phyloP scores from a whole-genome alignment of 2,797 vertebrate genomes.

The Schizothorax lantsangensis region DNA sequence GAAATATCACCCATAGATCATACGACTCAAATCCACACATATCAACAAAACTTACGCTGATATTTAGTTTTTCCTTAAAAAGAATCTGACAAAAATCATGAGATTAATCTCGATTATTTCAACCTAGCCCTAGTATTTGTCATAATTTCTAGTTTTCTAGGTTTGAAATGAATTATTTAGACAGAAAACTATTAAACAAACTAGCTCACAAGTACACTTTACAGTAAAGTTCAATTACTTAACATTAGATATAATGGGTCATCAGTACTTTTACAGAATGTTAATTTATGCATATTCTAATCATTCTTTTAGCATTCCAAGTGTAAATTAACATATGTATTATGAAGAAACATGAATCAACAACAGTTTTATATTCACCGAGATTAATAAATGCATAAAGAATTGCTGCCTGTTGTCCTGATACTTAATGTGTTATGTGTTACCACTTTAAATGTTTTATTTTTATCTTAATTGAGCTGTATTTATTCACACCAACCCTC shows the following conservation, averaged over 20 bases:
- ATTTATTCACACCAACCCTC: slow-evolving; percentile 22
- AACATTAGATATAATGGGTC: neutral
- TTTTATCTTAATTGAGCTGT: slow-evolving; percentile 7
- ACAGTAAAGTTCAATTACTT: neutral
- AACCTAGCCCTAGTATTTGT: neutral
- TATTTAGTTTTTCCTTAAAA: neutral
- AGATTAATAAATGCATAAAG: neutral
- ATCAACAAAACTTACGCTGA: neutral
- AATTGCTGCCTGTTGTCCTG: neutral
- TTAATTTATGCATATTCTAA: neutral
- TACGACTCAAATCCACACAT: neutral
- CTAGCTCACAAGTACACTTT: neutral
- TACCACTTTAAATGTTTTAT: neutral
- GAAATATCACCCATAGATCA: neutral
- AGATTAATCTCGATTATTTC: neutral
- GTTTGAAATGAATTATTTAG: neutral
- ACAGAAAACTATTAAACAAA: neutral
- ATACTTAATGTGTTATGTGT: neutral
- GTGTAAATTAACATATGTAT: neutral
- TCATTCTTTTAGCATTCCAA: neutral
- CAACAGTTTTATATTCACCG: neutral
- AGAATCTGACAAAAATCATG: neutral
- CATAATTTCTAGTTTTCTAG: neutral
- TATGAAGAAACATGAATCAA: neutral
- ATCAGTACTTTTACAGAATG: neutral